These are phyloP conservation scores for Galerucella pusilla DNA, from an alignment of 2,888 invertebrate species.

Conservation along the genomic window DNA sequence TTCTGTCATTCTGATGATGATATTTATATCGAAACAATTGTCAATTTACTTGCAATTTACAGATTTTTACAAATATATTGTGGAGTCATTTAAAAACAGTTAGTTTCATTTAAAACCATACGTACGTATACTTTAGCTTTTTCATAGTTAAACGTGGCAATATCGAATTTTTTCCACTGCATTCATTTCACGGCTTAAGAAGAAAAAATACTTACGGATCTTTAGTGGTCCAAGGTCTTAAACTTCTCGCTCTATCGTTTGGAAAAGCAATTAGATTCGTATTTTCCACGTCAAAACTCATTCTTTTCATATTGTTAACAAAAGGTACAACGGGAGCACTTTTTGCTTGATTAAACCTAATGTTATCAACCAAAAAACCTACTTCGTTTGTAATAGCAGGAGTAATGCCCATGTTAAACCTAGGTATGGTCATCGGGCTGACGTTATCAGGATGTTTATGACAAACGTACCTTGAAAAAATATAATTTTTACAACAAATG, in stretches of 20 bases:
- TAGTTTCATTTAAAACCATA: too few species aligned
- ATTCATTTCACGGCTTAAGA: too few species aligned
- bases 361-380: slow-evolving; percentile 57
- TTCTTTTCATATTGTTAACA: slow-evolving; percentile 40
- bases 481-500: not conserved
- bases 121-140: too few species aligned
- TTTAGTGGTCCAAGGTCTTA: slow-evolving; percentile 56
- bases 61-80: too few species aligned
- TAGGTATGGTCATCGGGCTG: slow-evolving; percentile 40
- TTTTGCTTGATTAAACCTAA: slow-evolving; percentile 53
- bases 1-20: too few species aligned
- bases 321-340: slow-evolving; percentile 52
- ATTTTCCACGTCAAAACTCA: slow-evolving; percentile 44
- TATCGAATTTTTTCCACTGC: too few species aligned
- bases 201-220: slow-evolving; percentile 43
- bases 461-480: not conserved
- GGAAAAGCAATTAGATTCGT: slow-evolving; percentile 61
- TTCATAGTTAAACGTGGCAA: too few species aligned
- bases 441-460: not conserved
- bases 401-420: slow-evolving; percentile 59
- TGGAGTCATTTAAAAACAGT: too few species aligned
- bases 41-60: too few species aligned
- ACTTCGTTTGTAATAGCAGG: slow-evolving; percentile 59
- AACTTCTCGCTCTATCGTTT: slow-evolving; percentile 57
- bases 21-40: too few species aligned